Percentiles rank a stretch among this genome's conserved stretches.
Evolutionary conservation across 2,888 invertebrate genomes (phyloP).

Genomic region (Dasypolia templi): DNA sequence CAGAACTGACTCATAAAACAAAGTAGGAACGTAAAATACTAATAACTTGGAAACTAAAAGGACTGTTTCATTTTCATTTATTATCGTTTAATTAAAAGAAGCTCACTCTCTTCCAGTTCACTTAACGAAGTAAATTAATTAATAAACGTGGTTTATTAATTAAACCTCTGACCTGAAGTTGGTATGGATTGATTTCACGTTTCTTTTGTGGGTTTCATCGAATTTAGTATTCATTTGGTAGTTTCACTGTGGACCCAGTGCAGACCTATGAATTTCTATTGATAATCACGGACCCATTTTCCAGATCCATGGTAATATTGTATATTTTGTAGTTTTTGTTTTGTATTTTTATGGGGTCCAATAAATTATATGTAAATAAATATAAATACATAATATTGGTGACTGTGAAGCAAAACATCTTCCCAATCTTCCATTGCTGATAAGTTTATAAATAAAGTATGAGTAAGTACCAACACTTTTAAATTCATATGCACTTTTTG

Average conservation of each 20-base stretch:
- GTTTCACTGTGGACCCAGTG: background rate
- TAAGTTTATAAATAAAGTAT: too few relatives aligned
- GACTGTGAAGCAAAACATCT: background rate
- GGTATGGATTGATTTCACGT: constrained; percentile 6
- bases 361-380: too few relatives aligned
- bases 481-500: too few relatives aligned
- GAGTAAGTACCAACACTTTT: too few relatives aligned
- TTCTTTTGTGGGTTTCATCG: background rate
- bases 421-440: background rate
- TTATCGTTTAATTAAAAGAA: constrained; percentile 62
- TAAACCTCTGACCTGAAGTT: background rate
- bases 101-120: constrained; percentile 30
- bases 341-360: too few relatives aligned
- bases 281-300: background rate
- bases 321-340: too few relatives aligned
- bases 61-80: constrained; percentile 13
- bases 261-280: background rate
- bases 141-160: constrained; percentile 13
- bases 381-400: too few relatives aligned
- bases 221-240: constrained; percentile 5
- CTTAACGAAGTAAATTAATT: constrained; percentile 40
- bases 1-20: background rate
- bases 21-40: background rate
- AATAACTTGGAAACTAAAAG: constrained; percentile 15
- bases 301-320: too few relatives aligned